Conservation (phyloP, 2,888 invertebrate species). For the Microdon myrmicae region DNA sequence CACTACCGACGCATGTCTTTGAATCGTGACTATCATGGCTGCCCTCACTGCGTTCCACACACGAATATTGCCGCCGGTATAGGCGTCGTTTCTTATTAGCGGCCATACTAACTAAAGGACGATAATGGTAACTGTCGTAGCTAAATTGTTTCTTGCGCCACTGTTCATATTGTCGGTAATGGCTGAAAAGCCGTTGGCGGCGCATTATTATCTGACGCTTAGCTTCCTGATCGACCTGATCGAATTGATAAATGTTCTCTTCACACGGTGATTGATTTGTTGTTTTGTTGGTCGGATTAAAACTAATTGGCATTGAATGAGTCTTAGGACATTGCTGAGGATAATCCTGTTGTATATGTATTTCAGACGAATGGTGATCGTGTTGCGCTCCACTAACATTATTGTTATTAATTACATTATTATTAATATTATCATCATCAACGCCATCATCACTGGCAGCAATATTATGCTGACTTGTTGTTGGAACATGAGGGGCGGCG, state of each 20-base stretch:
- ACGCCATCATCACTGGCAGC: constrained; percentile 58
- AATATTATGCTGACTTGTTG: constrained; percentile 52
- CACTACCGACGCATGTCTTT: constrained; percentile 14
- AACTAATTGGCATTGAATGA: constrained; percentile 39
- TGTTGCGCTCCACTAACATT: constrained; percentile 31
- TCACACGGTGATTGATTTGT: constrained; percentile 54
- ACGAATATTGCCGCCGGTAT: constrained; percentile 65
- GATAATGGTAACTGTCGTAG: constrained; percentile 65
- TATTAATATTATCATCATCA: constrained; percentile 55
- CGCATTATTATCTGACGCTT: constrained; percentile 64
- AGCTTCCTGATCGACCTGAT: constrained; percentile 60
- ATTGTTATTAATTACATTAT: constrained; percentile 36
- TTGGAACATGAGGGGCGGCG: constrained; percentile 56
- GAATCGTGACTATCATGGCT: constrained; percentile 65
- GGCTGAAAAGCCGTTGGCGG: constrained; percentile 63
- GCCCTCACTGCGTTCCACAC: constrained; percentile 63
- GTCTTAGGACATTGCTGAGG: constrained; percentile 56
- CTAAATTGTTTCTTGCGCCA: constrained; percentile 66
- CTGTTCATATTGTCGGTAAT: constrained; percentile 66
- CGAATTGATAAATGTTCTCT: constrained; percentile 61
- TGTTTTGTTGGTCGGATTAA: constrained; percentile 21
- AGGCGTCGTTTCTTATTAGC: constrained; percentile 63
- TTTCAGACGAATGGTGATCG: constrained; percentile 42
- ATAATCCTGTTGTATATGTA: constrained; percentile 38
- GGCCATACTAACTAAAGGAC: constrained; percentile 57